These are phyloP conservation scores for Heliconius ethilla DNA, from an alignment of 2,888 invertebrate genomes.

Conservation along the genomic window DNA sequence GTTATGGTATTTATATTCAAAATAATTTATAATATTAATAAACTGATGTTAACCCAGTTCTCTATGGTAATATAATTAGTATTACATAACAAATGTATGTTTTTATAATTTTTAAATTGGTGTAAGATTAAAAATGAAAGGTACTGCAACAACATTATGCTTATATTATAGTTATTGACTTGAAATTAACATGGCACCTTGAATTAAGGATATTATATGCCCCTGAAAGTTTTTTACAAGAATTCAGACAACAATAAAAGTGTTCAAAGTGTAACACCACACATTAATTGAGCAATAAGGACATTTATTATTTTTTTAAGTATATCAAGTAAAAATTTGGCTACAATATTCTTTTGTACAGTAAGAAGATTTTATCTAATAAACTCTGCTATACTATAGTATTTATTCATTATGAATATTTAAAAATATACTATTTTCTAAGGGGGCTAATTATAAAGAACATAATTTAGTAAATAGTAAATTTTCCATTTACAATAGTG, in stretches of 20 bases:
- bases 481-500: background rate
- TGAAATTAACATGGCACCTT: background rate
- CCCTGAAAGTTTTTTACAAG: too few species aligned
- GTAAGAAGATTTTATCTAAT: background rate
- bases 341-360: background rate
- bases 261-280: background rate
- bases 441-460: background rate
- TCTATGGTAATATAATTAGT: background rate
- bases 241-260: background rate
- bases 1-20: conserved; percentile 14
- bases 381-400: background rate
- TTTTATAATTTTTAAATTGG: background rate
- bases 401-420: background rate
- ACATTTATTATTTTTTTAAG: background rate
- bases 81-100: background rate
- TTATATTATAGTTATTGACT: background rate
- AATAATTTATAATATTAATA: background rate
- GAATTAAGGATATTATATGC: background rate
- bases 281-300: background rate
- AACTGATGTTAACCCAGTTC: background rate
- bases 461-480: background rate
- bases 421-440: background rate
- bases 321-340: background rate
- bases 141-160: background rate
- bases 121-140: background rate